Base-by-base conservation (phyloP, 1,140 invertebrate species). In the Drosophila elegans region DNA sequence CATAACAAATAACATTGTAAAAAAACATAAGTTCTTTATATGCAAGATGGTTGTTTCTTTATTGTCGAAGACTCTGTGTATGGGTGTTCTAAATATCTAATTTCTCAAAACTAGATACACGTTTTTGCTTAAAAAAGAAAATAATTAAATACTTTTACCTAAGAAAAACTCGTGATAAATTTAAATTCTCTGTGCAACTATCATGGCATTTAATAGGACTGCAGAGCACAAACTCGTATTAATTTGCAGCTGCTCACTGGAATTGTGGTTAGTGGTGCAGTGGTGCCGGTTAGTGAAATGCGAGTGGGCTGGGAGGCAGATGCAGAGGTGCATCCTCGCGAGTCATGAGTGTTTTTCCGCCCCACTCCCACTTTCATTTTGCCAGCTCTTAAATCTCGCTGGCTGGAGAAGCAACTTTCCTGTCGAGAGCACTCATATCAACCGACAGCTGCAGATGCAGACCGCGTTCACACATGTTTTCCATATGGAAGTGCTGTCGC, bases 301-400 rank as follows among this genome's bases (percentile, higher is more conserved):
- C 67, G 52, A 46, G 32, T 61, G 21, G n/a, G 27, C 5, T 16
- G 32, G 36, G 42, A 21, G 41, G 41, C 3, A 42, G 41, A 7
- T 3, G 49, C 39, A 56, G 16, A 16, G 32, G 10, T 36, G 29
- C 64, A 69, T 56, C 52, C 64, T 71, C 38, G 66, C 49, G 67
- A 69, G 67, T 54, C 41, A 69, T 54, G 39, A 53, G 46, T 34
- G 46, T 45, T 64, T 54, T 25, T 52, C 36, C 61, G 57, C 49
- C 25, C 5, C 21, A 64, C 56, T 61, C 81, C 75, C 86, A 88
- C 83, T 88, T 88, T 88, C 83, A 74, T 88, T 89, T 86, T 34
- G 51, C 46, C 36, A 53, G 51, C 63, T 76, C 80, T 84, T 64
- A 53, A 80, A 67, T 83, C 69, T 64, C 68, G 74, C 55, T 53